Evolutionary conservation across 2,113 vertebrate genomes (phyloP).

Genomic region (Nesogale talazaci): DNA sequence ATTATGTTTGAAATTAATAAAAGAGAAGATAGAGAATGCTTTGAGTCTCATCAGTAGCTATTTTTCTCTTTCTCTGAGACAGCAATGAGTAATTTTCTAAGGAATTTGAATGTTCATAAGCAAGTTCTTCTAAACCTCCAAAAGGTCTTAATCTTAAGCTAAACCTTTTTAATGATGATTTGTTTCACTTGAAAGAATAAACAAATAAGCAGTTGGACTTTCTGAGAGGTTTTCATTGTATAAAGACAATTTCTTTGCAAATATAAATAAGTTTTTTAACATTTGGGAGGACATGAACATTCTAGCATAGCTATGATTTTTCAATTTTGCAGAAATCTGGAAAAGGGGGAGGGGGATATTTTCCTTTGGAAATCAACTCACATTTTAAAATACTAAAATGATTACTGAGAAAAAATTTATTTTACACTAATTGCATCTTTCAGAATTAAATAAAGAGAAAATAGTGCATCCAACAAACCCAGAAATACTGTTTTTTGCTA

Average conservation of each 20-base stretch:
- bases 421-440: slow-evolving; percentile 27
- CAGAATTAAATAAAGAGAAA: slow-evolving; percentile 36
- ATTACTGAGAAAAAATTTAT: neutral
- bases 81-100: slow-evolving; percentile 83
- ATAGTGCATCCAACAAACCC: neutral
- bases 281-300: slow-evolving; percentile 34
- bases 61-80: slow-evolving; percentile 85
- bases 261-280: slow-evolving; percentile 59
- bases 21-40: slow-evolving; percentile 86
- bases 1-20: slow-evolving; percentile 89
- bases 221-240: slow-evolving; percentile 64
- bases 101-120: slow-evolving; percentile 82
- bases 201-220: slow-evolving; percentile 72
- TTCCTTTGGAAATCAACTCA: slow-evolving; percentile 25
- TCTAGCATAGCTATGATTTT: slow-evolving; percentile 1
- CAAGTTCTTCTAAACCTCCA: slow-evolving; percentile 79
- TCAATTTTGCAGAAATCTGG: slow-evolving; percentile 13
- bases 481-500: neutral
- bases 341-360: neutral
- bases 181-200: slow-evolving; percentile 74
- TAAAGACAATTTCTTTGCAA: slow-evolving; percentile 65
- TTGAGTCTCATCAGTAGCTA: slow-evolving; percentile 88
- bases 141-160: slow-evolving; percentile 82
- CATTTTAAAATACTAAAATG: slow-evolving; percentile 47
- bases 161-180: slow-evolving; percentile 79